phyloP scores from a whole-genome alignment of 2,888 invertebrate genomes.

The Argyresthia albistria region DNA sequence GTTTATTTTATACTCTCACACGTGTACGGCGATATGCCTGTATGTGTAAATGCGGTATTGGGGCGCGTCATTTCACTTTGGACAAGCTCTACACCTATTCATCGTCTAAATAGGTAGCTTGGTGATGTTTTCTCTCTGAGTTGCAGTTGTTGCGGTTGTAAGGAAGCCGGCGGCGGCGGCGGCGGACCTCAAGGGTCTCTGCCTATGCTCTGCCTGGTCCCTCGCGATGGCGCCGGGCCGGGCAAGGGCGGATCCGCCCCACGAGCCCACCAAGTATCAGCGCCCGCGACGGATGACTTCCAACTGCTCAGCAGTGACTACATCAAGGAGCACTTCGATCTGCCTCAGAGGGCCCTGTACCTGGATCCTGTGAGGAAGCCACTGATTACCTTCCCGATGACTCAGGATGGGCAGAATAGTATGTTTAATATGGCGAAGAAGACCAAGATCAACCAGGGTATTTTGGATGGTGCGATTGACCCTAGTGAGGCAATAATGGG shows the following conservation, averaged over 20 bases:
- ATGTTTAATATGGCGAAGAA: constrained; percentile 52
- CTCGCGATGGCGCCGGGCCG: constrained; percentile 24
- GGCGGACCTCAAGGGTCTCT: constrained; percentile 10
- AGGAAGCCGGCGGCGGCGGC: too few relatives aligned
- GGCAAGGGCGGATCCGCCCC: constrained; percentile 11
- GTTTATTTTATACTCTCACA: too few relatives aligned
- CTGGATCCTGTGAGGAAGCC: constrained; percentile 55
- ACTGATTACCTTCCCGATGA: constrained; percentile 57
- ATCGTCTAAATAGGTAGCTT: too few relatives aligned
- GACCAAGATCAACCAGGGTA: constrained; percentile 55
- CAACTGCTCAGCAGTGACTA: constrained; percentile 45
- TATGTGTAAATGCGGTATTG: too few relatives aligned
- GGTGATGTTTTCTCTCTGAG: too few relatives aligned
- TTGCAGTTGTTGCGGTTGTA: too few relatives aligned
- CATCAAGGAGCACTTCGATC: constrained; percentile 48
- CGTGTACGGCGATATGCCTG: too few relatives aligned
- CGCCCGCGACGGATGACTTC: constrained; percentile 21
- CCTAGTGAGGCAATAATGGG: constrained; percentile 43
- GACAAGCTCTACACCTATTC: too few relatives aligned
- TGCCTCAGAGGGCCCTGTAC: constrained; percentile 45
- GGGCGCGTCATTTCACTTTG: too few relatives aligned
- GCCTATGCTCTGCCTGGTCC: constrained; percentile 54
- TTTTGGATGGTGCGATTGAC: constrained; percentile 51
- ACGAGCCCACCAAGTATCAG: constrained; percentile 13
- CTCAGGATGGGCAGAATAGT: constrained; percentile 32